Base-by-base conservation (phyloP, 2,888 invertebrate species). In the Drosophila diplacantha region DNA sequence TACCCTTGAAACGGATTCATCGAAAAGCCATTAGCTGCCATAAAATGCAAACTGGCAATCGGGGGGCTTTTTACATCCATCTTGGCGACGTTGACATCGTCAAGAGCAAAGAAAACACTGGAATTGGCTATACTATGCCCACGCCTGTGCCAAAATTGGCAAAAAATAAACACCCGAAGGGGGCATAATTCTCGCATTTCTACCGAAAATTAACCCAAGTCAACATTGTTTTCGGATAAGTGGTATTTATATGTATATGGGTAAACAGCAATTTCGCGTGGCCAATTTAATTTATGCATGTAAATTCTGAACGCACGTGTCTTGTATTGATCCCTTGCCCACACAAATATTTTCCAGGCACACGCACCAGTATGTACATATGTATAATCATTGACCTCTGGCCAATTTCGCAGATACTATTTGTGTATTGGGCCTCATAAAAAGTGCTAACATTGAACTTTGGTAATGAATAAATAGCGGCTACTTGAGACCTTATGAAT, bases 1-100 rank as follows among this genome's bases (percentile, higher is more conserved):
- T 72, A 83, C 73, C 77, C 77, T 77, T 83, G 77, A 77, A 77
- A 77, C 69, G 70, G 65, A 78, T 77, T 77, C 70, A 81, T 72
- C 81, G 60, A 65, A 74, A 35, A 70, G 41, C 75, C 72, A 81
- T 82, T 74, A 82, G 74, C 34, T 52, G 52, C 51, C 66, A 69
- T 38, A 44, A 49, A 69, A 61, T 52, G 52, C 62, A 35, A 68
- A 53, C 65, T 32, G 22, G 41, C 60, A 20, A 34, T 26, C 18
- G 20, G 41, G 50, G 18, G 38, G 38, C 38, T 38, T 34, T 62
- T 62, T 60, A 60, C 50, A 62, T 22, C 59, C 11, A 44, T 44
- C 29, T 44, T 5, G 43, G 29, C 43, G 20, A 53, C 61, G 26
- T 18, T 43, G 43, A 53, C 61, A 26, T 16, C 65, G 34, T 63